Evolutionary conservation across 2,888 invertebrate species (phyloP).

Genomic region (Spodoptera exigua): DNA sequence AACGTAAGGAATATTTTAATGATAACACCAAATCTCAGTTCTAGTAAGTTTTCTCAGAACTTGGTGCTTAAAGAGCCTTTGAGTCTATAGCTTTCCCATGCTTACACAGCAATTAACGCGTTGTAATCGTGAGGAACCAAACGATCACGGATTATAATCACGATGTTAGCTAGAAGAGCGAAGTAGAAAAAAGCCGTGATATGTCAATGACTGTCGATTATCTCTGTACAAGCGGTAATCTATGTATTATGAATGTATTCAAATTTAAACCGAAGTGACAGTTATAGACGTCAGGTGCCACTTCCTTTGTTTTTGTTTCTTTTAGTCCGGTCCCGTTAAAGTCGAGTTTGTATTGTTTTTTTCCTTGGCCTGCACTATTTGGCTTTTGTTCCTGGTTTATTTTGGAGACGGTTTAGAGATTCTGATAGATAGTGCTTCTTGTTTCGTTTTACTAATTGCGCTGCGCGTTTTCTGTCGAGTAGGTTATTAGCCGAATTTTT

Average conservation of each 20-base stretch:
- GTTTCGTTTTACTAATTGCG: not conserved
- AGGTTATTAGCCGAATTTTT: too few species aligned
- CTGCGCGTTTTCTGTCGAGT: too few species aligned
- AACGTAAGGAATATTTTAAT: too few species aligned
- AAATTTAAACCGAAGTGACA: slow-evolving; percentile 40
- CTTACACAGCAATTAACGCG: not conserved
- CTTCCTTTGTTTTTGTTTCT: slow-evolving; percentile 30
- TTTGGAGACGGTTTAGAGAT: slow-evolving; percentile 1
- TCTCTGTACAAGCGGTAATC: slow-evolving; percentile 35
- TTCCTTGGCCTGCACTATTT: slow-evolving; percentile 9
- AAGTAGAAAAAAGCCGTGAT: slow-evolving; percentile 9
- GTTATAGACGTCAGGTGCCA: slow-evolving; percentile 33
- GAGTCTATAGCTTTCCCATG: too few species aligned
- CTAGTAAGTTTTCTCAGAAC: not conserved
- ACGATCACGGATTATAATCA: not conserved
- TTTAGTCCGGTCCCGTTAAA: slow-evolving; percentile 35
- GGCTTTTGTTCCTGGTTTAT: slow-evolving; percentile 18
- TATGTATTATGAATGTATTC: slow-evolving; percentile 40
- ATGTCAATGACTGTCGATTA: slow-evolving; percentile 24
- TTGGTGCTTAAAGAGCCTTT: too few species aligned
- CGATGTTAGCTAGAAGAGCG: not conserved
- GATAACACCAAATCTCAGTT: not conserved
- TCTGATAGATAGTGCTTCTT: slow-evolving; percentile 10
- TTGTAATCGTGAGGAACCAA: slow-evolving; percentile 2
- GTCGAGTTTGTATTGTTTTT: slow-evolving; percentile 31